These are phyloP conservation scores for Teleiodes luculella DNA, from an alignment of 2,888 invertebrate species.

Conservation along the genomic window DNA sequence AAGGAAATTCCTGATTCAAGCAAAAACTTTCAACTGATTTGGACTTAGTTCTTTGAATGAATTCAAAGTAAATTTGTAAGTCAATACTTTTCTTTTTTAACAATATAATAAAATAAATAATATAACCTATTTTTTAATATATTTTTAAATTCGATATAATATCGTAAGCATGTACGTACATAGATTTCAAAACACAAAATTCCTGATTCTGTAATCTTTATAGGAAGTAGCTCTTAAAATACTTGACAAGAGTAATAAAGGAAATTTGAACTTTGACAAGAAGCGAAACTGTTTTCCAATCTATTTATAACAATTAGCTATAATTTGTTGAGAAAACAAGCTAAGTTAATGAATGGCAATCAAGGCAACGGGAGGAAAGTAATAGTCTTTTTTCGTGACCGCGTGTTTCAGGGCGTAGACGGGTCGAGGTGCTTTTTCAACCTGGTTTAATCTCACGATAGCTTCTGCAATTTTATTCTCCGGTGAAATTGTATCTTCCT, in stretches of 20 bases:
- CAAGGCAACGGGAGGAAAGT: constrained; percentile 37
- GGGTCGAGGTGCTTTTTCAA: constrained; percentile 42
- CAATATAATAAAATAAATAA: too few relatives aligned
- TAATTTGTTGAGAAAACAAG: constrained; percentile 48
- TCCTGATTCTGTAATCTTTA: too few relatives aligned
- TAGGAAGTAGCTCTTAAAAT: neutral
- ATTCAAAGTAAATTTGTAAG: neutral
- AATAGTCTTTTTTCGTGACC: constrained; percentile 58
- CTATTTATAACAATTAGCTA: constrained; percentile 38
- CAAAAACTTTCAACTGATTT: neutral
- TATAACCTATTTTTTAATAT: too few relatives aligned
- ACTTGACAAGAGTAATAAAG: neutral
- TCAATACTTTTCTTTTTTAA: too few relatives aligned
- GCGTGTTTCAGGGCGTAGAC: constrained; percentile 42
- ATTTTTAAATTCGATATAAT: too few relatives aligned
- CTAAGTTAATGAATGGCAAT: constrained; percentile 48
- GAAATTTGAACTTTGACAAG: neutral
- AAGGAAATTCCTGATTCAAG: neutral
- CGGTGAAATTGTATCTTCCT: neutral
- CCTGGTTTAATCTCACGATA: neutral
- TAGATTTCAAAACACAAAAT: too few relatives aligned
- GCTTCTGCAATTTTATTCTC: neutral
- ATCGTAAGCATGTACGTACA: too few relatives aligned
- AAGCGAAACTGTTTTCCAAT: constrained; percentile 13
- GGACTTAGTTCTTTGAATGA: too few relatives aligned